These are phyloP conservation scores for Catonia carolina DNA, from an alignment of 2,888 invertebrate species.

Conservation along the genomic window DNA sequence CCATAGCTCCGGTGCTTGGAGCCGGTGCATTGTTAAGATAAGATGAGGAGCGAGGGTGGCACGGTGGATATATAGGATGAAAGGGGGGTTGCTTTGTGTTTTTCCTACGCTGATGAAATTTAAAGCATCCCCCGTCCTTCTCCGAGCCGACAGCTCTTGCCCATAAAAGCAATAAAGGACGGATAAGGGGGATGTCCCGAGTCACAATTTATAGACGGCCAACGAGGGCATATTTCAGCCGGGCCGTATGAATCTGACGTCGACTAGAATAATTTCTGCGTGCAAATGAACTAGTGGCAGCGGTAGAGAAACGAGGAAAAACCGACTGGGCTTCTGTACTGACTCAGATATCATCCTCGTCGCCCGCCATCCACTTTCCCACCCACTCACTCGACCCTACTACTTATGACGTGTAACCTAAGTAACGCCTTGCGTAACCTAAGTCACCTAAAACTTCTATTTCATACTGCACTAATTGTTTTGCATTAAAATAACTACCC, in stretches of 20 bases:
- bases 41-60: constrained; percentile 14
- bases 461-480: no score
- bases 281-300: constrained; percentile 24
- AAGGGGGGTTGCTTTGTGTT: constrained; percentile 26
- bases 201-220: constrained; percentile 35
- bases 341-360: no score
- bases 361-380: no score
- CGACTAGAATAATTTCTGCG: constrained; percentile 27
- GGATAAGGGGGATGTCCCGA: constrained; percentile 30
- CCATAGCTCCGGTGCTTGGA: constrained; percentile 15
- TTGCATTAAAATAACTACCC: no score
- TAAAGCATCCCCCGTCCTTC: constrained; percentile 33
- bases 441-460: no score
- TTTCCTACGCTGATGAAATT: constrained; percentile 34
- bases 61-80: background rate
- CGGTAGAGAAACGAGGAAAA: no score
- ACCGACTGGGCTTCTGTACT: no score
- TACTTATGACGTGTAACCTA: no score
- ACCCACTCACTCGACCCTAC: no score
- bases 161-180: constrained; percentile 37
- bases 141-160: constrained; percentile 33
- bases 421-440: no score
- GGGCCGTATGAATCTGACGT: constrained; percentile 29
- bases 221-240: constrained; percentile 33
- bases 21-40: constrained; percentile 27